phyloP scores from a whole-genome alignment of 2,888 invertebrate species.

The Eupsilia transversa region DNA sequence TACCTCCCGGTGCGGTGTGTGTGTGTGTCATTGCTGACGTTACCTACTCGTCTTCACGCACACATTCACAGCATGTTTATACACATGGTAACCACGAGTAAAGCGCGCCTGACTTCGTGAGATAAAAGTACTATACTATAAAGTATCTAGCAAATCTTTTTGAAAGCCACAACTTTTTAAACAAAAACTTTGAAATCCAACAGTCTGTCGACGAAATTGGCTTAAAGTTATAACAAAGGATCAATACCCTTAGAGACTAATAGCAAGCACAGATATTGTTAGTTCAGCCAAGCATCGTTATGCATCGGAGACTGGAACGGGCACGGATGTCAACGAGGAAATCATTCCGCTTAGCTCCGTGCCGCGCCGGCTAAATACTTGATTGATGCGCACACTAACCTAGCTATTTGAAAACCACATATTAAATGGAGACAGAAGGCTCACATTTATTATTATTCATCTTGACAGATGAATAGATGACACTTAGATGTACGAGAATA shows the following conservation, averaged over 20 bases:
- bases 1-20: too few relatives aligned
- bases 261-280: constrained; percentile 29
- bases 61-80: too few relatives aligned
- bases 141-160: neutral
- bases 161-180: neutral
- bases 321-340: constrained; percentile 61
- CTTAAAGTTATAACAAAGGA: neutral
- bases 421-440: constrained; percentile 7
- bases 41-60: too few relatives aligned
- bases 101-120: too few relatives aligned
- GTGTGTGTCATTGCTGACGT: too few relatives aligned
- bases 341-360: constrained; percentile 62
- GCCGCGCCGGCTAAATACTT: constrained; percentile 61
- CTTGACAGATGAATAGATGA: too few relatives aligned
- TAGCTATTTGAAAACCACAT: constrained; percentile 36
- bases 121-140: neutral
- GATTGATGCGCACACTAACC: constrained; percentile 66
- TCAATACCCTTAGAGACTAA: constrained; percentile 20
- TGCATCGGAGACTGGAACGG: constrained; percentile 39
- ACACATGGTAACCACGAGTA: too few relatives aligned
- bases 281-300: constrained; percentile 28
- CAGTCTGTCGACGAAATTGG: neutral
- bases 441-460: neutral
- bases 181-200: neutral
- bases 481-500: neutral